Evolutionary conservation across 1,140 invertebrate species (phyloP), one percentile per base, ranked within the genome.

Genomic region (Chionoecetes opilio): DNA sequence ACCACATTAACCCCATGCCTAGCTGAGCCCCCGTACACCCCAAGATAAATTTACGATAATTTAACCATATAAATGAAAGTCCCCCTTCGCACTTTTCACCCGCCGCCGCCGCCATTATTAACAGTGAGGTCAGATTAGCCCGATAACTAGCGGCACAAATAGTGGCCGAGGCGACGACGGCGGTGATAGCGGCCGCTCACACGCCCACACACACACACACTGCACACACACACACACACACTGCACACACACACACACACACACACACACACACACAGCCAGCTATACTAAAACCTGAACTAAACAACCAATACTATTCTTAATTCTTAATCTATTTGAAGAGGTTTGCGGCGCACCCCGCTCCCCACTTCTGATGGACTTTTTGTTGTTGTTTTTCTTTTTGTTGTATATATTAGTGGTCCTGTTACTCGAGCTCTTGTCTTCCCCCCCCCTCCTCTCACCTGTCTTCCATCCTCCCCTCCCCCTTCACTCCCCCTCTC

Each of bases 111-210:
- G n/a, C n/a, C 92, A 87, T 93, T 93, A 93, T 93, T 93, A 93
- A 93, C 92, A 93, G 92, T 93, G 92, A 41, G 92, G 92, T 93
- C 82, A 93, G 92, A 93, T 93, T 93, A 93, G 92, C 34, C 37
- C 92, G 75, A 82, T 93, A 93, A 93, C 92, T 87, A 84, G 38
- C 17, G 38, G 92, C 92, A 93, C 87, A 87, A 93, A 93, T 93
- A 87, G 34, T 26, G 91, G 37, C n/a, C 9, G 91, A 26, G 91
- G 75, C 29, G 29, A 35, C 32, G 91, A 35, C 63, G 41, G 89
- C n/a, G 38, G 89, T 35, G 38, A 46, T 53, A 32, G 38, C 32
- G 26, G 32, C 63, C 63, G 63, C 63, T 75, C 63, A 75, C 63
- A 75, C 63, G 26, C 63, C 6, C 53, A 26, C 53, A 9, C 53